Evolutionary conservation across 1,140 invertebrate species (phyloP).

Genomic region (Rhynchophorus ferrugineus): DNA sequence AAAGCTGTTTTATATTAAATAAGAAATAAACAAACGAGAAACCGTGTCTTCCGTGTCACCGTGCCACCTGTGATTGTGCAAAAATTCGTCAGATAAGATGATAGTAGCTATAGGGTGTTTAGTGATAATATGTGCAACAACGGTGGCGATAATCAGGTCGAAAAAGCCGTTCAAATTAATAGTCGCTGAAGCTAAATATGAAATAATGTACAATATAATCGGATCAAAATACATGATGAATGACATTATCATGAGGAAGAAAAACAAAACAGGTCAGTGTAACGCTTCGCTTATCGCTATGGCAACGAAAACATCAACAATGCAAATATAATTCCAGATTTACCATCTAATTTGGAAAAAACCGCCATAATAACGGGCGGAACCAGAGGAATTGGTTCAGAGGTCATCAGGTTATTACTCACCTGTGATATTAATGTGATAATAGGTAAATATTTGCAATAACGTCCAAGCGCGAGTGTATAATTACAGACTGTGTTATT

Average conservation of each 20-base stretch:
- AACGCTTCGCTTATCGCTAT: not conserved
- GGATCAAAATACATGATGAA: constrained; percentile 46
- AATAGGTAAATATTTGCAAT: constrained; percentile 73
- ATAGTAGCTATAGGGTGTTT: constrained; percentile 23
- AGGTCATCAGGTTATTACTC: constrained; percentile 70
- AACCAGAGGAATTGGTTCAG: constrained; percentile 75
- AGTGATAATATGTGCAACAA: constrained; percentile 27
- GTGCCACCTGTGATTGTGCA: too few species aligned
- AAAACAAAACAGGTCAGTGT: constrained; percentile 50
- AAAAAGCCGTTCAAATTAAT: constrained; percentile 33
- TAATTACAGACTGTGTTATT: too few species aligned
- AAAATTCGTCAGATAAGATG: too few species aligned
- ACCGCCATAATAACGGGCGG: constrained; percentile 84
- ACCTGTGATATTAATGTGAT: constrained; percentile 76
- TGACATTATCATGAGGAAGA: constrained; percentile 43
- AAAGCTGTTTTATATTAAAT: too few species aligned
- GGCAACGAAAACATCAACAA: too few species aligned
- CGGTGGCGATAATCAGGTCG: constrained; percentile 29
- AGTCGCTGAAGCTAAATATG: constrained; percentile 41
- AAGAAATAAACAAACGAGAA: too few species aligned
- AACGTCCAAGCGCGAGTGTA: too few species aligned
- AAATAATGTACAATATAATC: constrained; percentile 47
- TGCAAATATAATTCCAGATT: too few species aligned
- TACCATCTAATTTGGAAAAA: constrained; percentile 51
- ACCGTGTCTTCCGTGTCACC: too few species aligned